phyloP scores from a whole-genome alignment of 2,888 invertebrate genomes.

The Eudasyphora cyanicolor region DNA sequence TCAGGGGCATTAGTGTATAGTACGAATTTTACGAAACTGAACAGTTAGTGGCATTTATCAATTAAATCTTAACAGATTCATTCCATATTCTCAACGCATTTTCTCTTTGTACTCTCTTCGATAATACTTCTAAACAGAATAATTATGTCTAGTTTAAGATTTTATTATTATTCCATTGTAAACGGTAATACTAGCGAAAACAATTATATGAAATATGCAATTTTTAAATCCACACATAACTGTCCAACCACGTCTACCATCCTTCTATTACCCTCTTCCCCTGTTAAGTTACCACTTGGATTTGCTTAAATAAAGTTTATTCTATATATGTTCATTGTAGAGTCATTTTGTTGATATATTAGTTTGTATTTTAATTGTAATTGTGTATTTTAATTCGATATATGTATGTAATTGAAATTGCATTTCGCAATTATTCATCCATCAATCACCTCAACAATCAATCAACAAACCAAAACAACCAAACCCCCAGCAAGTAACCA shows the following conservation, averaged over 20 bases:
- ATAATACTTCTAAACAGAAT: background rate
- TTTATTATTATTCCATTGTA: slow-evolving; percentile 7
- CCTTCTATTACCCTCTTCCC: background rate
- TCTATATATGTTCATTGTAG: slow-evolving; percentile 38
- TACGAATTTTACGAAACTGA: slow-evolving; percentile 16
- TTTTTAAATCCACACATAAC: slow-evolving; percentile 31
- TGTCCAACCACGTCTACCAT: background rate
- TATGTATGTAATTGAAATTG: slow-evolving; percentile 22
- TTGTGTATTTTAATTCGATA: slow-evolving; percentile 49
- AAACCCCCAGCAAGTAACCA: slow-evolving; percentile 33
- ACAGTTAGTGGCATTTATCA: slow-evolving; percentile 55
- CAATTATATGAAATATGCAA: background rate
- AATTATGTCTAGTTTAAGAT: background rate
- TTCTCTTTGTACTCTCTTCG: slow-evolving; percentile 18
- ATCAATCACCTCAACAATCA: background rate
- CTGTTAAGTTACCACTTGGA: background rate
- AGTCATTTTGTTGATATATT: slow-evolving; percentile 59
- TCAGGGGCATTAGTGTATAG: slow-evolving; percentile 49
- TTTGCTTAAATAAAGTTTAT: slow-evolving; percentile 36
- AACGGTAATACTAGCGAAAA: background rate
- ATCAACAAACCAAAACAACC: slow-evolving; percentile 16
- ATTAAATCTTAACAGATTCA: slow-evolving; percentile 54
- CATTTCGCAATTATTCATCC: slow-evolving; percentile 28
- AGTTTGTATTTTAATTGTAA: slow-evolving; percentile 59
- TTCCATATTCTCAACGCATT: slow-evolving; percentile 56